Conservation (phyloP, 1,140 invertebrate species). For the Phymorhynchus buccinoides region DNA sequence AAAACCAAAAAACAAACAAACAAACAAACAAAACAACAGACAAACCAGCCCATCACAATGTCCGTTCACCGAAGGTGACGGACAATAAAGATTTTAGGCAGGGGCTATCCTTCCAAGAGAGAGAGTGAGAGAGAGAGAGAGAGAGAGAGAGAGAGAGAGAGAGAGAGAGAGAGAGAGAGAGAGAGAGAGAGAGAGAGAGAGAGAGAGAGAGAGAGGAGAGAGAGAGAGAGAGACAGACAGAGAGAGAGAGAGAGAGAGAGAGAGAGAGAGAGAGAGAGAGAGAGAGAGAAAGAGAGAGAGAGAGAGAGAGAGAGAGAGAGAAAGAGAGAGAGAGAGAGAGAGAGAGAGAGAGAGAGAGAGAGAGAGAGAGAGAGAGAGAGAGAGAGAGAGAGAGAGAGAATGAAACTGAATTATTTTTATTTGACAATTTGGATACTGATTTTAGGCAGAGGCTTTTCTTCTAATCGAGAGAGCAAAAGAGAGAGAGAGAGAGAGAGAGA, state of each 20-base stretch:
- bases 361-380: not conserved
- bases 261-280: not conserved
- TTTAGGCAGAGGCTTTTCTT: too few species aligned
- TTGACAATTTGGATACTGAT: too few species aligned
- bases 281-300: not conserved
- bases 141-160: not conserved
- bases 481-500: too few species aligned
- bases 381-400: not conserved
- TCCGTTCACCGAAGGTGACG: too few species aligned
- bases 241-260: not conserved
- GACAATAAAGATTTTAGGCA: too few species aligned
- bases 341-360: not conserved
- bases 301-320: not conserved
- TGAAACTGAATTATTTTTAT: too few species aligned
- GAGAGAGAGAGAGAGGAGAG: not conserved
- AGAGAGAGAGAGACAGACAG: not conserved
- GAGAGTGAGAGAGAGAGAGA: not conserved
- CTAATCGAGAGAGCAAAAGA: too few species aligned
- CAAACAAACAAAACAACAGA: too few species aligned
- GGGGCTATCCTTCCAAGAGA: too few species aligned
- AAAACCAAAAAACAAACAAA: too few species aligned
- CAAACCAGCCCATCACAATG: too few species aligned
- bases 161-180: not conserved
- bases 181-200: not conserved
- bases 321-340: not conserved